Evolutionary conservation across 2,113 vertebrate genomes (phyloP).

Genomic region (Ancistrus triradiatus): DNA sequence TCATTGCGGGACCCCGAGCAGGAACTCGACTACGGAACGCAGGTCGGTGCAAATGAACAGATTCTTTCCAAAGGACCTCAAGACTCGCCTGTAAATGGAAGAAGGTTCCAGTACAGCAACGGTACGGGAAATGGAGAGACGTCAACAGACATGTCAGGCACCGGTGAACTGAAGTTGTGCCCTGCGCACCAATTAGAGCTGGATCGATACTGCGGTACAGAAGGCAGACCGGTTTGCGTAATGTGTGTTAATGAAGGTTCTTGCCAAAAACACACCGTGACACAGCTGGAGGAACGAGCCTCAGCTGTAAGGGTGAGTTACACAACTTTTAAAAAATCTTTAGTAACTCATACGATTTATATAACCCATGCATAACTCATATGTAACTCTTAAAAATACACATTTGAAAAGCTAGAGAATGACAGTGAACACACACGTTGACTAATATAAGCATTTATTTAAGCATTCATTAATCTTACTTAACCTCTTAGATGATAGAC

Average conservation of each 20-base stretch:
- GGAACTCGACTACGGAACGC: constrained; percentile 4
- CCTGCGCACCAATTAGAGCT: constrained; percentile 64
- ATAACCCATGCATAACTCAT: too few species aligned
- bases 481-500: too few species aligned
- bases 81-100: background rate
- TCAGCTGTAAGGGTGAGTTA: constrained; percentile 74
- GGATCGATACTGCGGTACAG: constrained; percentile 74
- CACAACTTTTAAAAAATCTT: too few species aligned
- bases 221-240: constrained; percentile 70
- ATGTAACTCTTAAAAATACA: too few species aligned
- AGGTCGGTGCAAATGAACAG: background rate
- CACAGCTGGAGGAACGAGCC: constrained; percentile 65
- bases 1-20: constrained; percentile 38
- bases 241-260: constrained; percentile 65
- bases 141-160: constrained; percentile 40
- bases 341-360: too few species aligned
- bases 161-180: constrained; percentile 56
- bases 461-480: too few species aligned
- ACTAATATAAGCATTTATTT: too few species aligned
- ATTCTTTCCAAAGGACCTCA: constrained; percentile 21
- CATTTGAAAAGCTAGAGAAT: too few species aligned
- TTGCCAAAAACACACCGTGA: constrained; percentile 72
- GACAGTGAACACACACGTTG: too few species aligned
- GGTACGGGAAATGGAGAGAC: background rate
- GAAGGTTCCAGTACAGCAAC: background rate